Evolutionary conservation across 1,140 invertebrate species (phyloP), one percentile per base, ranked within the genome.

Genomic region (Euura lappo): DNA sequence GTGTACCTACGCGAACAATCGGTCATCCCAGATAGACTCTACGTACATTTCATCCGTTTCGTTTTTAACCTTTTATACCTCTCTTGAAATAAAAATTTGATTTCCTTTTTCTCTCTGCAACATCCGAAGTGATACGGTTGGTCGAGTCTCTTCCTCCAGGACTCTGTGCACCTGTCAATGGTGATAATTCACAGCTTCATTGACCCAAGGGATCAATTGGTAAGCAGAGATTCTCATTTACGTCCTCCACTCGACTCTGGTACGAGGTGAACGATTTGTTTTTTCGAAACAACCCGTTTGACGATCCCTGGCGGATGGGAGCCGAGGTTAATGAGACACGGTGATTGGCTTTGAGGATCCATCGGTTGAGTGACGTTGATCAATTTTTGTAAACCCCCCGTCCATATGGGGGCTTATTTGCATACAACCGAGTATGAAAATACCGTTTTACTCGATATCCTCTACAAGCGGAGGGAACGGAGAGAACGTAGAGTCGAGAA

Each of bases 181-280:
- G 77, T 80, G 77, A 82, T 82, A 80, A 81, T 81, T 82, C 80
- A 82, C 81, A 78, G 81, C 81, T 82, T 82, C 81, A 82, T 82
- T 82, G 80, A 82, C 80, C 81, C 75, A 76, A 80, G 7, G 74
- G 81, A 82, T 82, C 81, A 82, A 81, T 81, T 82, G 80, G 80
- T 80, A 80, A 76, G 77, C 81, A 81, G 81, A 73, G 81, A 81
- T 80, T 82, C 80, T 80, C 80, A 81, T 69, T 68, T 13, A 28
- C 28, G 28, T 28, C 28, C 28, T 1, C 28, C 60, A 64, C 13
- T 64, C 13, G 60, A 64, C 10, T 13, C 60, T 64, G 28, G 28
- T 28, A 28, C 28, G 10, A 64, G 13, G 13, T 64, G 1, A 11
- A 64, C 13, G 60, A 11, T 11, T 11, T 64, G 60, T 64, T 68